Conservation (phyloP, 2,888 invertebrate genomes). For the Aradus depressus region DNA sequence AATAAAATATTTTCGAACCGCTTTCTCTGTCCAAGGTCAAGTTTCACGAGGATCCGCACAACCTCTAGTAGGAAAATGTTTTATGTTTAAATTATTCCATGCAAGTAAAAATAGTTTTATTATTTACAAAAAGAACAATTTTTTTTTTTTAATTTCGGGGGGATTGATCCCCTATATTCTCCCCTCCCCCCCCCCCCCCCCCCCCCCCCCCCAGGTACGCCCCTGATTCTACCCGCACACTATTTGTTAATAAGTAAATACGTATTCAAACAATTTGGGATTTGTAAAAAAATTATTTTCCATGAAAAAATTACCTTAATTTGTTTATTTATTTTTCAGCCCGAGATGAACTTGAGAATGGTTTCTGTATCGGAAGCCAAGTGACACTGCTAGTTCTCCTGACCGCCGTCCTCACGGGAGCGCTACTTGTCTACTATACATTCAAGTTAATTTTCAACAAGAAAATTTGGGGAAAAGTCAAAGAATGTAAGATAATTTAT, state of each 20-base stretch:
- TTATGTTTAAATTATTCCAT: no score
- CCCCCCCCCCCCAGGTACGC: background rate
- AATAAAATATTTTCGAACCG: no score
- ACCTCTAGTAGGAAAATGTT: no score
- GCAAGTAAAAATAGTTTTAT: no score
- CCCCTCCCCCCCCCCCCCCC: no score
- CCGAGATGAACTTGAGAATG: slow-evolving; percentile 3
- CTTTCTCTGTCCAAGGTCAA: no score
- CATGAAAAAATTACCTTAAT: background rate
- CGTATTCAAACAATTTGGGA: background rate
- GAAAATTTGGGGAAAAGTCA: slow-evolving; percentile 11
- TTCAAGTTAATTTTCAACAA: slow-evolving; percentile 1
- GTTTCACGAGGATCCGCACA: no score
- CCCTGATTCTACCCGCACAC: background rate
- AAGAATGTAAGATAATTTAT: slow-evolving; percentile 15
- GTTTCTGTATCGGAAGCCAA: slow-evolving; percentile 1
- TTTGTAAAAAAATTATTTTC: background rate
- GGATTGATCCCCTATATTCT: no score
- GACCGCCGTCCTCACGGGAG: background rate
- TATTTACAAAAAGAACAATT: no score
- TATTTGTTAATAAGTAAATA: background rate
- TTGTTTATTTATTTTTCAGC: background rate
- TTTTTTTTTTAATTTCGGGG: no score
- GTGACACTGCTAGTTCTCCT: slow-evolving; percentile 1
- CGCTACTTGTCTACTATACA: background rate